Base-by-base conservation (phyloP, 2,797 vertebrate species). In the Sebastolobus altivelis region DNA sequence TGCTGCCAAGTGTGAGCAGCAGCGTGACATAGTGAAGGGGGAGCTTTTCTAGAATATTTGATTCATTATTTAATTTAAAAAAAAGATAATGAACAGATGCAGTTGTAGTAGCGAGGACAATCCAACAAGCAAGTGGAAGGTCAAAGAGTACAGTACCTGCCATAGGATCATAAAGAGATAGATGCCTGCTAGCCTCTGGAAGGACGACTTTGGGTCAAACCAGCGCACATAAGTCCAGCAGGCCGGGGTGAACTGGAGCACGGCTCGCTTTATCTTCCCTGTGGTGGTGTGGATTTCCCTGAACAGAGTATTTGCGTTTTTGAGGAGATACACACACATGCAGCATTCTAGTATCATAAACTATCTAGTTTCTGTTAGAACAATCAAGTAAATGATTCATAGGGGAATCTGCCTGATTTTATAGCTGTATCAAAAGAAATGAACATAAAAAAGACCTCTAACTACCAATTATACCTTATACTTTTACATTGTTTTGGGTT, bases 151-250 rank as follows among this genome's bases (percentile, higher is more conserved):
- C 96, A 59, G 29, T 77, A 94, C 93, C 98, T 99, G 98, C 98
- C 98, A 99, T 72, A 99, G 95, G 92, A 99, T 99, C 98, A 99
- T 98, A 92, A 99, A 99, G 82, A 99, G 96, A 87, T 99, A 99
- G 81, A 99, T 91, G 75, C 98, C 98, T 54, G 97, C 95, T 25
- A 99, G 96, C 68, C 98, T 97, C 91, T 99, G 98, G 88, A 97
- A 96, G 5, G 98, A 99, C 40, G 98, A 99, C 74, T 98, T 99
- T 1, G 98, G 98, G 92, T 99, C 97, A 82, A 99, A 97, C 98
- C 98, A 99, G 76, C 97, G 97, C 14, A 99, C 98, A 0, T 96
- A 99, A 4, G 96, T 99, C 98, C 98, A 99, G 84, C 98, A 99
- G 49, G 97, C 98, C 0, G 98, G 98, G 3, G 98, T 99, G 91